These are phyloP conservation scores for Heliangelus exortis DNA, from an alignment of 2,797 vertebrate species.

Conservation along the genomic window DNA sequence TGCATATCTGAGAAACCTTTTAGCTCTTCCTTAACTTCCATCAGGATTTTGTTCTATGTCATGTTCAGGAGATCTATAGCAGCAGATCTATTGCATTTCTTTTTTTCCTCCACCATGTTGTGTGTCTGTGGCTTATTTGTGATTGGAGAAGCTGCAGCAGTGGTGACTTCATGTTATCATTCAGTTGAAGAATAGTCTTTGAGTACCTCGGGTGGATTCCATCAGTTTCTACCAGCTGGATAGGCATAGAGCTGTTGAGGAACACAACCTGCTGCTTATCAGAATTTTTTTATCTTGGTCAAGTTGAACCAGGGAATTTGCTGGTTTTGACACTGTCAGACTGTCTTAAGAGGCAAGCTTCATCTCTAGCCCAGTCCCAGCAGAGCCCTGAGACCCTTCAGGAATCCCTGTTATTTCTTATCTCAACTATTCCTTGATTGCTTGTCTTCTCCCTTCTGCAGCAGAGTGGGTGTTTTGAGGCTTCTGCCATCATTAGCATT, in stretches of 20 bases:
- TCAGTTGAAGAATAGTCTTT: background rate
- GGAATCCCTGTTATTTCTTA: background rate
- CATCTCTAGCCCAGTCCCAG: accelerated
- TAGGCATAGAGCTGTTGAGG: background rate
- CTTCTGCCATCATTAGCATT: background rate
- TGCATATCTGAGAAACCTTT: background rate
- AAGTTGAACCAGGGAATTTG: background rate
- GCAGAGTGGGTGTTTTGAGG: background rate
- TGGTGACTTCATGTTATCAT: accelerated
- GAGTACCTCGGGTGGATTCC: background rate
- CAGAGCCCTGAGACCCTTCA: background rate
- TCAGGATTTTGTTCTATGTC: background rate
- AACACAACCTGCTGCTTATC: background rate
- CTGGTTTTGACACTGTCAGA: background rate
- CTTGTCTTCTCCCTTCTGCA: background rate
- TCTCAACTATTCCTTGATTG: background rate
- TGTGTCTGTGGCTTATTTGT: background rate
- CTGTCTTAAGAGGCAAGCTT: background rate
- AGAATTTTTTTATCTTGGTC: background rate
- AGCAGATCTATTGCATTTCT: background rate
- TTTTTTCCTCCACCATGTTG: background rate
- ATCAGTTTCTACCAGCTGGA: background rate
- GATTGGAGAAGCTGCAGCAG: background rate
- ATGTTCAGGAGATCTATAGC: background rate
- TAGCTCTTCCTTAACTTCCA: background rate